Conservation (phyloP, 2,888 invertebrate genomes). For the Drymonia ruficornis region DNA sequence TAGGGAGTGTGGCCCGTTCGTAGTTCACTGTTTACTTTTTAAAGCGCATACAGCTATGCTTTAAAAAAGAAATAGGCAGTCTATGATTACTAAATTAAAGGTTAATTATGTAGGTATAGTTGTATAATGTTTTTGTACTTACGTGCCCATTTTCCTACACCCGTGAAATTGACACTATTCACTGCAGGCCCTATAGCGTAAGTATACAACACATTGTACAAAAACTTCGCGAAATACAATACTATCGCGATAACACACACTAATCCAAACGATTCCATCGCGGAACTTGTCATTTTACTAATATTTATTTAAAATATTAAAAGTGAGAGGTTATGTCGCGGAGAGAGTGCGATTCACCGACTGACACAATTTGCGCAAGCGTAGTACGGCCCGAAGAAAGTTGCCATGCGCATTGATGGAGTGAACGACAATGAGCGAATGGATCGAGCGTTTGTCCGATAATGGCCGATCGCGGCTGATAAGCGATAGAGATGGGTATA, state of each 20-base stretch:
- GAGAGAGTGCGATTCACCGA: conserved; percentile 54
- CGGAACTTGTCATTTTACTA: neutral
- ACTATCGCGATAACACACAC: conserved; percentile 66
- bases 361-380: conserved; percentile 76
- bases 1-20: neutral
- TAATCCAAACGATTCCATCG: conserved; percentile 50
- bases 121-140: conserved; percentile 69
- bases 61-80: too few species aligned
- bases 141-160: conserved; percentile 93
- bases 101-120: too few species aligned
- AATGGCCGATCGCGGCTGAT: conserved; percentile 33
- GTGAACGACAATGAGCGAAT: conserved; percentile 41
- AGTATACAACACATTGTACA: conserved; percentile 56
- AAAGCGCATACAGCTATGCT: too few species aligned
- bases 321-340: conserved; percentile 54
- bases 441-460: conserved; percentile 36
- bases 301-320: conserved; percentile 36
- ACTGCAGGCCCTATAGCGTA: conserved; percentile 83
- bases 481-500: conserved; percentile 33
- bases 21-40: too few species aligned
- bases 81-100: too few species aligned
- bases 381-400: conserved; percentile 75
- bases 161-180: conserved; percentile 86
- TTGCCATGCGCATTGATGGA: conserved; percentile 59
- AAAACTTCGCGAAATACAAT: conserved; percentile 49